Evolutionary conservation across 2,888 invertebrate species (phyloP).

Genomic region (Chymomyza amoena): DNA sequence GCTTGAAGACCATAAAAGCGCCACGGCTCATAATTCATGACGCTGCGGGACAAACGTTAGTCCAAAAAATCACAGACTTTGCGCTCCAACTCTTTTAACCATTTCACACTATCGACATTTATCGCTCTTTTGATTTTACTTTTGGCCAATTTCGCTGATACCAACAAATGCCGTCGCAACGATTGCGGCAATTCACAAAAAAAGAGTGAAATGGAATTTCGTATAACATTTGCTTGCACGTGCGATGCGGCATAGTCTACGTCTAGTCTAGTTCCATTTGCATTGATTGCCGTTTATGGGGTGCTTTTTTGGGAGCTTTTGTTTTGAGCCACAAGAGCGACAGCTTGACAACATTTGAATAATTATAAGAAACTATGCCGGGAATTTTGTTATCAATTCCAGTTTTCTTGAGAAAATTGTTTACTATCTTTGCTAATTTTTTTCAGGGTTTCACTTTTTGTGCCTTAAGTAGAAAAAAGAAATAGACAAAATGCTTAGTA

Average conservation of each 20-base stretch:
- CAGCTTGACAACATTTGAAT: too few species aligned
- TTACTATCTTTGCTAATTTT: too few species aligned
- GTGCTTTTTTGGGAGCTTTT: neutral
- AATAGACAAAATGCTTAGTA: too few species aligned
- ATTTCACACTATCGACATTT: conserved; percentile 39
- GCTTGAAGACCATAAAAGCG: conserved; percentile 60
- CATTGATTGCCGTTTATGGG: too few species aligned
- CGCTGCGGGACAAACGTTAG: conserved; percentile 10
- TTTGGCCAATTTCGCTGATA: conserved; percentile 43
- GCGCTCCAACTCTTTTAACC: conserved; percentile 49
- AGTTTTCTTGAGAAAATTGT: too few species aligned
- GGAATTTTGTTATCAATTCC: too few species aligned
- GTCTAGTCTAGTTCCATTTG: too few species aligned
- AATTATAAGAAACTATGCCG: too few species aligned
- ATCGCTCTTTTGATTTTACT: conserved; percentile 56
- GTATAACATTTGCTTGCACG: neutral
- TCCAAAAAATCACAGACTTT: conserved; percentile 29
- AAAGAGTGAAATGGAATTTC: conserved; percentile 20
- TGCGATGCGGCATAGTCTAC: neutral
- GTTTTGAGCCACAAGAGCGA: too few species aligned
- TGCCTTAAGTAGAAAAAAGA: too few species aligned
- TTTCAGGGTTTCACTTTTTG: too few species aligned
- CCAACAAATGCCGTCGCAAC: neutral
- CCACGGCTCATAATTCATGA: conserved; percentile 66
- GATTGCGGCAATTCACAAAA: neutral